Conservation (phyloP, 2,888 invertebrate genomes). For the Tolmerus cingulatus region DNA sequence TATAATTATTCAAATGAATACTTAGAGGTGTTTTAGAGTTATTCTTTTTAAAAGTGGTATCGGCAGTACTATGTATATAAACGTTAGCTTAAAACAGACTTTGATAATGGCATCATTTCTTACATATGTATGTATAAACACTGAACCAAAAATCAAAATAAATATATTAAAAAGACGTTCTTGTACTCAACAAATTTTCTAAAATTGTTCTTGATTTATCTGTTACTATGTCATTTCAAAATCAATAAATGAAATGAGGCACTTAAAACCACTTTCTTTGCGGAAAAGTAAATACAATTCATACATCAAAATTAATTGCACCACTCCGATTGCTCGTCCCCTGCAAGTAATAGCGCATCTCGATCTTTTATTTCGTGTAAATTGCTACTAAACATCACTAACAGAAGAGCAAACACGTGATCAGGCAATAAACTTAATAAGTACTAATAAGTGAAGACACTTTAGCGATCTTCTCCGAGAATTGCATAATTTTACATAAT, state of each 20-base stretch:
- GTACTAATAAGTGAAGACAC: neutral
- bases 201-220: neutral
- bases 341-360: neutral
- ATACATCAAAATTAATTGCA: neutral
- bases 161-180: neutral
- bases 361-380: neutral
- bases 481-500: neutral
- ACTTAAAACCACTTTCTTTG: neutral
- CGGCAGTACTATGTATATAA: no score
- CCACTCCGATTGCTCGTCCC: neutral
- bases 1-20: no score
- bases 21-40: no score
- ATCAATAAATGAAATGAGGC: neutral
- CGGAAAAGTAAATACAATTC: neutral
- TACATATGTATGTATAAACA: no score
- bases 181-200: neutral
- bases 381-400: neutral
- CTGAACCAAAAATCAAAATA: neutral
- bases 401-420: neutral
- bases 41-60: no score
- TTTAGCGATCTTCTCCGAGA: neutral
- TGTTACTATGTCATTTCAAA: neutral
- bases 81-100: no score
- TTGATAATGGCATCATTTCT: no score
- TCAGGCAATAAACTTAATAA: neutral